Base-by-base conservation (phyloP, 2,888 invertebrate genomes). In the Oligia latruncula region DNA sequence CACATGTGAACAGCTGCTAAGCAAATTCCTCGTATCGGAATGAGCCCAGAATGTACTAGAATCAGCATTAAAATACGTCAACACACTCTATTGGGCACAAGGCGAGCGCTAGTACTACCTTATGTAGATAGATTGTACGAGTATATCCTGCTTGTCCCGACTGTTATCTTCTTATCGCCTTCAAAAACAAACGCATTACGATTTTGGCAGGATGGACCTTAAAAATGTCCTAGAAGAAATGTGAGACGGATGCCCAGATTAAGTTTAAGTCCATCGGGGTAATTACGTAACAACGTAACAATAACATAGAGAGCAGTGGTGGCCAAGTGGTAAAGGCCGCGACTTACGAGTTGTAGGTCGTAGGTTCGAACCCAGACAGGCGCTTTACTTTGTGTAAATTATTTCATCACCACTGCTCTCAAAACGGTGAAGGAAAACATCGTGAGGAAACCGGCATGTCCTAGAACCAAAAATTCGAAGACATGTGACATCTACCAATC, bases 61-160 rank as follows among this genome's bases (percentile, higher is more conserved):
- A 64, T 35, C 78, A 52, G 74, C 40, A 78, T 82, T 86, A 76
- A 71, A 80, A 71, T 71, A 84, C 86, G 83, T 87, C 89, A 81
- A 75, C 81, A 77, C 49, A 75, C 83, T 86, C 70, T 84, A 88
- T 88, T 85, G 74, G 78, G 85, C 78, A 85, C 88, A 85, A 87
- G 83, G 85, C 81, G 62, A 88, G 62, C 77, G 74, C 71, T 74
- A 64, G 72, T 78, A 75, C 80, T 71, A 74, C 87, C 90, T 77
- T 83, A 82, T 64, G 74, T 71, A 85, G 87, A 82, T 81, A 87
- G 60, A 74, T 80, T 81, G 55, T 82, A 46, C 40, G 2, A 2
- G 40, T 11, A 80, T 76, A 76, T 77, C 74, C 77, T 11, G n/a
- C 74, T 78, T 58, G 80, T 77, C 68, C 43, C 49, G 55, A 68